A percentile compares a stretch with the other conserved stretches of the same genome.
phyloP scores from a whole-genome alignment of 2,113 vertebrate species.

The Psittacula cyanocephala region DNA sequence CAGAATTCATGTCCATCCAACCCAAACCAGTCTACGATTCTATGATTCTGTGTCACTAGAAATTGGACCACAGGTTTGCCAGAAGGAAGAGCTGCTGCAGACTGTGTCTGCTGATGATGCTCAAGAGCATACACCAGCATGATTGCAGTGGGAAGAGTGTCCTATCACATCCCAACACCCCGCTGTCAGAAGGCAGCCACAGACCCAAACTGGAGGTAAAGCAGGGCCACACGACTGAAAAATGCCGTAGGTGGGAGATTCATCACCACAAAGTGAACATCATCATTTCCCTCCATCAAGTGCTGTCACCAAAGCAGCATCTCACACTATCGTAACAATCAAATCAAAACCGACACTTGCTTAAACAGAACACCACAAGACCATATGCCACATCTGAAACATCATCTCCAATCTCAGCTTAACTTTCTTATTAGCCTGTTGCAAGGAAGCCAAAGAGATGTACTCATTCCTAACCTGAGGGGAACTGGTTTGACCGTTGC shows the following conservation, averaged over 20 bases:
- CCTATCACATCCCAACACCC: accelerated
- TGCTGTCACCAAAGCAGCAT: not conserved
- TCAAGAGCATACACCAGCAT: not conserved
- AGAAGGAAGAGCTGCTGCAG: not conserved
- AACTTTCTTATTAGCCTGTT: not conserved
- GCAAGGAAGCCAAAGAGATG: not conserved
- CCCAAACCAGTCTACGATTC: not conserved
- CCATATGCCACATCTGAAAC: not conserved
- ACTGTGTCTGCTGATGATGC: not conserved
- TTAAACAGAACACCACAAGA: not conserved
- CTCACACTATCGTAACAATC: not conserved
- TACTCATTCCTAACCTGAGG: not conserved
- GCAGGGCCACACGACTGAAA: not conserved
- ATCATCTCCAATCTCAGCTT: not conserved
- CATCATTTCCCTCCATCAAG: not conserved
- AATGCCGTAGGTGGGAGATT: not conserved
- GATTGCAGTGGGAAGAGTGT: accelerated
- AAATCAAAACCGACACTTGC: not conserved
- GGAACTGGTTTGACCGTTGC: not conserved
- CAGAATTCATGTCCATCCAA: not conserved
- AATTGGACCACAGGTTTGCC: accelerated
- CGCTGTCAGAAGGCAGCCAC: accelerated
- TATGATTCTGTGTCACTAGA: not conserved
- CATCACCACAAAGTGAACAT: not conserved
- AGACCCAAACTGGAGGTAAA: not conserved